Percentiles rank a stretch among this genome's conserved stretches.
phyloP scores from a whole-genome alignment of 2,113 vertebrate genomes.

The Eonycteris spelaea region DNA sequence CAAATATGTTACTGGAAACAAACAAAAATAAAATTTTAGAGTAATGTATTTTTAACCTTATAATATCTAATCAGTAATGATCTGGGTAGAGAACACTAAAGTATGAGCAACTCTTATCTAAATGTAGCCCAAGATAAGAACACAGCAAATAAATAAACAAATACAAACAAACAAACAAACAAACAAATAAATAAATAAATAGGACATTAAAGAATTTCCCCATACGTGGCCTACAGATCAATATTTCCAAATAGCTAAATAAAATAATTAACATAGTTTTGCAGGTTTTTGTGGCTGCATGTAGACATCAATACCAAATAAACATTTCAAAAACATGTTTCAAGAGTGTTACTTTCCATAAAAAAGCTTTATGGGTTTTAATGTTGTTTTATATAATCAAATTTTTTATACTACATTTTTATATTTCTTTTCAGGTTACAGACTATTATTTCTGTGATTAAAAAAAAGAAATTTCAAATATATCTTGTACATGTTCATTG shows the following conservation, averaged over 20 bases:
- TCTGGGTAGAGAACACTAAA: not conserved
- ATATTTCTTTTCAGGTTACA: not conserved
- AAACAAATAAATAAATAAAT: not conserved
- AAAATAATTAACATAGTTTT: not conserved
- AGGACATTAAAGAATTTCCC: no score
- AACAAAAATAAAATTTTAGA: not conserved
- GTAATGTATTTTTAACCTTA: not conserved
- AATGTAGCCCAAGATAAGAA: not conserved
- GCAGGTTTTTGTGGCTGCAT: not conserved
- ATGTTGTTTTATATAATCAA: not conserved
- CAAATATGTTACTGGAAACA: not conserved
- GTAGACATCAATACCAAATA: not conserved
- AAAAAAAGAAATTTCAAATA: not conserved
- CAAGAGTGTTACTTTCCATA: not conserved
- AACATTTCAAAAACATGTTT: not conserved
- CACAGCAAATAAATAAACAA: not conserved
- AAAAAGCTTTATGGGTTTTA: not conserved
- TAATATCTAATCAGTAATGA: not conserved
- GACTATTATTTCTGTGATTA: conserved; percentile 16
- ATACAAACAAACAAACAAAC: not conserved
- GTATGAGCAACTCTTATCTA: not conserved
- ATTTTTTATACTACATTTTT: not conserved
- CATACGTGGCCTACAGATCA: no score
- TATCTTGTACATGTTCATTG: conserved; percentile 3
- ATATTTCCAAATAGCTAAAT: not conserved